Evolutionary conservation across 2,113 vertebrate genomes (phyloP).

Genomic region (Alligator sinensis): DNA sequence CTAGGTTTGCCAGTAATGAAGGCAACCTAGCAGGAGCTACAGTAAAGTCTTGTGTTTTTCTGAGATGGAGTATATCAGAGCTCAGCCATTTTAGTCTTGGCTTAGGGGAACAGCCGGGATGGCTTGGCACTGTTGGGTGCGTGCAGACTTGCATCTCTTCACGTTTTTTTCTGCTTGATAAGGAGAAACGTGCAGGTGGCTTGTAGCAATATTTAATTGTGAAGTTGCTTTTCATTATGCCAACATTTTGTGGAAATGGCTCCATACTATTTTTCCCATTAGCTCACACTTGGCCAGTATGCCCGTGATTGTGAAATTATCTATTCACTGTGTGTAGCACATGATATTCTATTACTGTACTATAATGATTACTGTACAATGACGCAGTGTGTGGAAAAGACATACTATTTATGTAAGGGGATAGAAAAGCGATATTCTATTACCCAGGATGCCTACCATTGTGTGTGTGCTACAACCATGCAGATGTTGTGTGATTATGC

Average conservation of each 20-base stretch:
- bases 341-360: neutral
- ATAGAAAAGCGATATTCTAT: neutral
- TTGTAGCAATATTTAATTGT: neutral
- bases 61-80: fast-evolving
- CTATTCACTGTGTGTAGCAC: neutral
- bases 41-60: neutral
- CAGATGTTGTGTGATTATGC: fast-evolving
- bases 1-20: neutral
- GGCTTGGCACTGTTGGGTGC: neutral
- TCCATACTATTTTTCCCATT: neutral
- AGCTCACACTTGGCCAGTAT: neutral
- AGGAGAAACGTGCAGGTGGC: neutral
- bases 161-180: neutral
- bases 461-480: fast-evolving
- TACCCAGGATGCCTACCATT: neutral
- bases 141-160: fast-evolving
- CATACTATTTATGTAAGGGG: neutral
- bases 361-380: neutral
- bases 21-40: neutral
- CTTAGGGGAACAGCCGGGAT: neutral
- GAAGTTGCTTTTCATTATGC: neutral
- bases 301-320: neutral
- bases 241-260: neutral
- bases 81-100: fast-evolving
- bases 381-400: neutral